Evolutionary conservation across 2,888 invertebrate genomes (phyloP).

Genomic region (Pandemis cinnamomeana): DNA sequence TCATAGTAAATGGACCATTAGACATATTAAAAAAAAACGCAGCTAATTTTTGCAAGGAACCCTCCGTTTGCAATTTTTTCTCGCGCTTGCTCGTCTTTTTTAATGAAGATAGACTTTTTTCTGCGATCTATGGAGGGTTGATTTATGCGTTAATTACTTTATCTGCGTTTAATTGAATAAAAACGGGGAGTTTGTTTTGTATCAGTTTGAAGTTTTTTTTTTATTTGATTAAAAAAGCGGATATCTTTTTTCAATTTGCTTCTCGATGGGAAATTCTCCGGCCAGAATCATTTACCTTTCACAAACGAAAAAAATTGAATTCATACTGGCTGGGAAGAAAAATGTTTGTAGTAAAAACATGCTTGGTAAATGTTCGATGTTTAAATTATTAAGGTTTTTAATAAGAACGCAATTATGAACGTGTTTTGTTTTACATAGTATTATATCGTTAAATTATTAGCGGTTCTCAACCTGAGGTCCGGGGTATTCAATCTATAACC

Average conservation of each 20-base stretch:
- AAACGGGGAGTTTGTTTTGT: conserved; percentile 40
- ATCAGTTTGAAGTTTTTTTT: conserved; percentile 38
- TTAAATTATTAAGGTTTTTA: not conserved
- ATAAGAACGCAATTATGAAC: too few relatives aligned
- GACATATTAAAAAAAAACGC: too few relatives aligned
- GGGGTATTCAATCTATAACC: too few relatives aligned
- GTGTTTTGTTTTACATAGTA: too few relatives aligned
- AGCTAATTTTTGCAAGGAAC: conserved; percentile 1
- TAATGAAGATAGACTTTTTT: conserved; percentile 53
- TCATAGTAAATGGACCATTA: too few relatives aligned
- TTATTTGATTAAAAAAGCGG: conserved; percentile 40
- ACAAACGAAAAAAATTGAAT: not conserved
- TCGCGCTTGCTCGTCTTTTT: conserved; percentile 27
- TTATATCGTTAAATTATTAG: too few relatives aligned
- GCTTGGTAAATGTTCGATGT: not conserved
- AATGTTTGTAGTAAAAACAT: not conserved
- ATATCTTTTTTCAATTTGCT: conserved; percentile 6
- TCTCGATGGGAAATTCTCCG: conserved; percentile 5
- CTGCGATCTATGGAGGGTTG: conserved; percentile 59
- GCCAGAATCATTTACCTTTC: not conserved
- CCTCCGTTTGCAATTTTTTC: not conserved
- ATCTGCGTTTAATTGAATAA: conserved; percentile 58
- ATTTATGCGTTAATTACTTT: conserved; percentile 61
- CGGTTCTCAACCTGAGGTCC: too few relatives aligned
- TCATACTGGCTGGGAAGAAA: not conserved